Conservation (phyloP, 2,888 invertebrate species). For the Teleogryllus oceanicus region DNA sequence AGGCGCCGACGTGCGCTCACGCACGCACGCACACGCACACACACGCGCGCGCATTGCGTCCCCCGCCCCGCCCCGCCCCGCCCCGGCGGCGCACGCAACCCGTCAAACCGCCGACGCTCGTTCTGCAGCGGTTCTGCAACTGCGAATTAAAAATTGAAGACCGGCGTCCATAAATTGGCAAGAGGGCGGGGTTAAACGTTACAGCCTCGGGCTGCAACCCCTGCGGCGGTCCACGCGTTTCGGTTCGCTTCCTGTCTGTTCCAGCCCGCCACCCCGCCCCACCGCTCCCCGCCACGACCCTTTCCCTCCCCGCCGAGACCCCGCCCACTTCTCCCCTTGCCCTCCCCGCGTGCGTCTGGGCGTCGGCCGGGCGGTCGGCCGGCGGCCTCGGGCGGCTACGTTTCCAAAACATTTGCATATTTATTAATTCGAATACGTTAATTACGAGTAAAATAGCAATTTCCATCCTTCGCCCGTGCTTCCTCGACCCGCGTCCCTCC, state of each 20-base stretch:
- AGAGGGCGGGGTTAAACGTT: background rate
- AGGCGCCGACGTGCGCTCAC: background rate
- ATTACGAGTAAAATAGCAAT: conserved; percentile 18
- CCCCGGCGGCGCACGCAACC: too few species aligned
- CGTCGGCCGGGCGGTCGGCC: background rate
- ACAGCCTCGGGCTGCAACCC: background rate
- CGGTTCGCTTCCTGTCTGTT: background rate
- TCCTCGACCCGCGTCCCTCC: background rate
- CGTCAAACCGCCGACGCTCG: too few species aligned
- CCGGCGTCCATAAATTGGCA: background rate
- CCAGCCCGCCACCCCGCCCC: background rate
- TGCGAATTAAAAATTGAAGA: conserved; percentile 10
- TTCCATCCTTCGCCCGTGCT: conserved; percentile 18
- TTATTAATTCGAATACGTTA: conserved; percentile 18
- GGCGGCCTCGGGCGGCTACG: background rate
- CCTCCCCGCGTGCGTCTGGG: background rate
- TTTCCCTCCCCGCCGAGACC: too few species aligned
- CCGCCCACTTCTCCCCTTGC: background rate
- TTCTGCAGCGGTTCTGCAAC: background rate
- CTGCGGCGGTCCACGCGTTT: background rate
- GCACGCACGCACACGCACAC: background rate
- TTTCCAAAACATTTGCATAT: conserved; percentile 18
- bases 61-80: too few species aligned
- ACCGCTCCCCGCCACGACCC: background rate
- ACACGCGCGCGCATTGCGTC: background rate